Evolutionary conservation across 2,113 vertebrate species (phyloP), one percentile per base, ranked within the genome.

Genomic region (Syngnathoides biaculeatus): DNA sequence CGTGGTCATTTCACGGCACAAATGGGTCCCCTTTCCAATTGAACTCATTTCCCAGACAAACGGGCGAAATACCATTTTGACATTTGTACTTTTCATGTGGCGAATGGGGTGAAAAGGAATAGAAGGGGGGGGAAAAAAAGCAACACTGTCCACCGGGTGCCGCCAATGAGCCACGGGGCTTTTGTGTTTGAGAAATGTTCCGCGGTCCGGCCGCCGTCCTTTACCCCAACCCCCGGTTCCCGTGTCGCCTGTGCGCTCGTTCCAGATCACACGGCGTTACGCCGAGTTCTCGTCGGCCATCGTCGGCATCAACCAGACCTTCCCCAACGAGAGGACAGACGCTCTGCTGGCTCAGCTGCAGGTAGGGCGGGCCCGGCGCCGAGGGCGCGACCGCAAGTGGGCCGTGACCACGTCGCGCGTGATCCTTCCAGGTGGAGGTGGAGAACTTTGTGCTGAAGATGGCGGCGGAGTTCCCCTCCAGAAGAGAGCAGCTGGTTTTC

Each of bases 361-460:
- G 94, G 95, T 97, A 57, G 26, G 42, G 24, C 19, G 64, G 64
- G 2, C 1, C 15, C 24, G 48, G 4, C 3, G 48, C 20, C 3
- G 2, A 2, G 20, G 47, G 7, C 1, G 4, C 14, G 43, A 15
- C 14, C 5, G 15, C 15, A 47, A 47, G 6, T 17, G 17, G 45
- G 45, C 45, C 45, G 17, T 17, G 15, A 47, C 8, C 8, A 17
- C 11, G 20, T 50, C 20, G 10, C 8, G 19, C 20, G 7, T 59
- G 57, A 14, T n/a, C 30, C 45, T 14, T 9, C 61, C 84, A 97
- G 95, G 89, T 94, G 0, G 95, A 97, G 63, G 95, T 96, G 73
- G 95, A 96, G 73, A 97, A 96, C 79, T 95, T 97, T 59, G 95
- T 97, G 22, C 89, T 97, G n/a, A 93, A 94, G 40, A 96, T 97